Evolutionary conservation across 2,113 vertebrate species (phyloP), one percentile per base, ranked within the genome.

Genomic region (Calyptomena viridis): DNA sequence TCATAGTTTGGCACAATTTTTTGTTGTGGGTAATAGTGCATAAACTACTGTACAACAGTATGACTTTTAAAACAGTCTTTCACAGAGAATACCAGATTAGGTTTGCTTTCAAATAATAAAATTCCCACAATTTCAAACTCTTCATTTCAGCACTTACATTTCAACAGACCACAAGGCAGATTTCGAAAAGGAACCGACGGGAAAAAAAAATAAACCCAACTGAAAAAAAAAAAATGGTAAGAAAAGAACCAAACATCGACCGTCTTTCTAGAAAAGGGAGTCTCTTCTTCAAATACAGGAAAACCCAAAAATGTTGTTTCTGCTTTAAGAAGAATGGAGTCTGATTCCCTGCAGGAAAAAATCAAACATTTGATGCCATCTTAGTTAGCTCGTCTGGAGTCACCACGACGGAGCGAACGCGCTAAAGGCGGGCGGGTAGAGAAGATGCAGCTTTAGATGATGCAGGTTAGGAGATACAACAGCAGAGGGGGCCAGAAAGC

Each of bases 31-130:
- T 98, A 98, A 98, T 99, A 99, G 98, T 99, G 99, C 99, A 99
- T 99, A 98, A 98, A 98, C 97, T 99, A 99, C 99, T 99, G 98
- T 99, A 99, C 99, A 99, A 98, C 98, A 98, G 98, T 98, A 99
- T 98, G 97, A 98, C 98, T 97, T 98, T 97, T 87, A 94, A 95
- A 97, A 96, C 97, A 98, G 97, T 98, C 97, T 97, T 96, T 98
- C 97, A 98, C 96, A 96, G 96, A 98, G 96, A 98, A 98, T 96
- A 97, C 96, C 95, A 97, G 97, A 94, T 98, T 97, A 97, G 98
- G 93, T 98, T 98, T 91, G 96, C 95, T 97, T 98, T 96, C 96
- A 97, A 97, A 98, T 86, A 97, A 97, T 97, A 97, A 90, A 95
- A 97, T 97, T 97, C 97, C 96, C 97, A 98, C 96, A 93, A 94